Percentiles rank a stretch among this genome's conserved stretches.
Conservation (phyloP, 23 tunicate genomes). For the Styela plicata region DNA sequence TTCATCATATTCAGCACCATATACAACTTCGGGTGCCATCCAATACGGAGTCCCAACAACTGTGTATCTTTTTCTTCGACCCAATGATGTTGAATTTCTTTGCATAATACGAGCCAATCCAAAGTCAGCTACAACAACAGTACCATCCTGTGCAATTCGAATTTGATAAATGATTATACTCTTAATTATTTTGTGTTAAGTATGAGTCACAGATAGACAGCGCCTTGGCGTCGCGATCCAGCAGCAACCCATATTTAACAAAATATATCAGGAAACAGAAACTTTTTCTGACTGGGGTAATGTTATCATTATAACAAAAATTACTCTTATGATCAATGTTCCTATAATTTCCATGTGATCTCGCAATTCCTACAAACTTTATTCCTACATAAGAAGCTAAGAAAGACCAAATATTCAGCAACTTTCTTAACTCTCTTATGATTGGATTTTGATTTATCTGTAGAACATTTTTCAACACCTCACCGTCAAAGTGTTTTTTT, state of each 20-base stretch:
- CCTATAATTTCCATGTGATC: too few relatives aligned
- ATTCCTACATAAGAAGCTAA: too few relatives aligned
- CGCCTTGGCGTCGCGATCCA: too few relatives aligned
- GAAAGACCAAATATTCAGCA: too few relatives aligned
- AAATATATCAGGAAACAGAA: background rate
- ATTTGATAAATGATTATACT: background rate
- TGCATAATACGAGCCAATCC: slow-evolving; percentile 75
- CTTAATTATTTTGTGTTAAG: background rate
- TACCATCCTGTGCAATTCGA: slow-evolving; percentile 61
- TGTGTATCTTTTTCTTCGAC: slow-evolving; percentile 77
- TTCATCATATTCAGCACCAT: slow-evolving; percentile 55
- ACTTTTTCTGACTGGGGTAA: too few relatives aligned
- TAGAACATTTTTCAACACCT: too few relatives aligned
- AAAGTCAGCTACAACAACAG: slow-evolving; percentile 95
- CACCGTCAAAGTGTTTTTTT: too few relatives aligned
- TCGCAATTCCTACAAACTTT: too few relatives aligned
- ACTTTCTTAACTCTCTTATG: too few relatives aligned
- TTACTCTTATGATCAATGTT: too few relatives aligned
- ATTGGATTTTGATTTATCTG: too few relatives aligned
- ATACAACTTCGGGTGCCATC: slow-evolving; percentile 98
- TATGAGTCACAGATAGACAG: too few relatives aligned
- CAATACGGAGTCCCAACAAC: slow-evolving; percentile 96
- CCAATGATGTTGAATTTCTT: slow-evolving; percentile 31
- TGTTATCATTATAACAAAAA: background rate
- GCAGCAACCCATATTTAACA: background rate